Evolutionary conservation across 2,797 vertebrate genomes (phyloP), one percentile per base, ranked within the genome.

Genomic region (Lindbergichthys nudifrons): DNA sequence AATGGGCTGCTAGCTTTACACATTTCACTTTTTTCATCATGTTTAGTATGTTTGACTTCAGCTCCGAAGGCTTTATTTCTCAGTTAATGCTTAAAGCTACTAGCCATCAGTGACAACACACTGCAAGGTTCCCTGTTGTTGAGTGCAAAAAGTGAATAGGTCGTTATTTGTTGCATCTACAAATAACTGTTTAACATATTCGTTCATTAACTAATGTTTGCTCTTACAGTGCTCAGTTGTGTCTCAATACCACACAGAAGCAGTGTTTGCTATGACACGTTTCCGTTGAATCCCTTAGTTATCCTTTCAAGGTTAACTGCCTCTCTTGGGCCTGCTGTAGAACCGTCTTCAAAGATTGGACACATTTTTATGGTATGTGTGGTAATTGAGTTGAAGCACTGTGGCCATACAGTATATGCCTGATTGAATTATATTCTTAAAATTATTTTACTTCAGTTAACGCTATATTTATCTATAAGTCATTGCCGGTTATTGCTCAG

Each of bases 231-330:
- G 19, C 10, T n/a, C 13, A 51, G 42, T 50, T 57, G 15, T 42
- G 5, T 43, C 52, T 70, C 30, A 26, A 30, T 16, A 59, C 21
- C 48, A 51, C 58, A 21, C 15, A 59, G 23, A 63, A 41, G 16
- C 43, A 32, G 32, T n/a, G 21, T 72, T 64, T 62, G 32, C 21
- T 46, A 1, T 68, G 51, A 69, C 46, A 54, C 45, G 10, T 39
- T 61, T 65, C 73, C 14, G 58, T 62, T 76, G 48, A 81, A 81
- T 71, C 67, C 65, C 64, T 78, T 75, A 71, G 54, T 69, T 52
- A 77, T 80, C 53, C 59, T 41, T 42, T 72, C 70, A 87, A 87
- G 80, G 88, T 87, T 81, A 90, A 89, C 74, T 41, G 77, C 68
- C 51, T 79, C 70, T 30, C 19, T 66, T 81, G 56, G 60, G 60